Percentiles rank a stretch among this genome's conserved stretches.
Evolutionary conservation across 92 coral and sea anemone genomes (phyloP).

Genomic region (Siderastrea radians): DNA sequence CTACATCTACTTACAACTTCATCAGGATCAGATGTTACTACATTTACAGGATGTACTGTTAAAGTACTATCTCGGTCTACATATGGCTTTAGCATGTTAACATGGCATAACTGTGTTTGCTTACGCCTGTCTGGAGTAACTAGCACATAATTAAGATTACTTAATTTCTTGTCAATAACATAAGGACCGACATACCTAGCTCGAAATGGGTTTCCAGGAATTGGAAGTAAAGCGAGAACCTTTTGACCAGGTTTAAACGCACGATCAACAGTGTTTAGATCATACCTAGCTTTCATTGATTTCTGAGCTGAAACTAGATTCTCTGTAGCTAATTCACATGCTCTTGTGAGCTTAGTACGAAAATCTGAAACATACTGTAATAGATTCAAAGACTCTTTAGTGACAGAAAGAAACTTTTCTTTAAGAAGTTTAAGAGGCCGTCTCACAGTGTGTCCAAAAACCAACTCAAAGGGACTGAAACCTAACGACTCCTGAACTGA

Average conservation of each 20-base stretch:
- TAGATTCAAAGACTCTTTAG: neutral
- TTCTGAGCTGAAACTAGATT: conserved; percentile 31
- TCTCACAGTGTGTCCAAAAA: conserved; percentile 58
- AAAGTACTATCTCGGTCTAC: no score
- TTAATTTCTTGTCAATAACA: conserved; percentile 9
- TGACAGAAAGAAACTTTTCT: neutral
- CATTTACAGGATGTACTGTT: no score
- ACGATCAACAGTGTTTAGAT: no score
- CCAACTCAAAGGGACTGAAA: conserved; percentile 63
- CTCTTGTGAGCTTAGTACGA: conserved; percentile 31
- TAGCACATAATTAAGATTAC: conserved; percentile 32
- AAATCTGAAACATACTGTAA: conserved; percentile 24
- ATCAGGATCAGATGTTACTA: no score
- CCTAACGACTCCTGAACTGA: conserved; percentile 62
- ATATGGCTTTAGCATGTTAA: no score
- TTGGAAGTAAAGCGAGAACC: conserved; percentile 22
- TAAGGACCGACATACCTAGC: conserved; percentile 35
- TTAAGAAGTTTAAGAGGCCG: conserved; percentile 56
- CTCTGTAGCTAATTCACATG: conserved; percentile 18
- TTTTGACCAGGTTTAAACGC: neutral
- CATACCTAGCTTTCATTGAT: conserved; percentile 26
- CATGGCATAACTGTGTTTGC: no score
- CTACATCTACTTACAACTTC: no score
- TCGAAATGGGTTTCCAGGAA: conserved; percentile 22
- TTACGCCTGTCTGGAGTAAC: no score